Evolutionary conservation across 2,888 invertebrate genomes (phyloP), one percentile per base, ranked within the genome.

Genomic region (Xestia xanthographa): DNA sequence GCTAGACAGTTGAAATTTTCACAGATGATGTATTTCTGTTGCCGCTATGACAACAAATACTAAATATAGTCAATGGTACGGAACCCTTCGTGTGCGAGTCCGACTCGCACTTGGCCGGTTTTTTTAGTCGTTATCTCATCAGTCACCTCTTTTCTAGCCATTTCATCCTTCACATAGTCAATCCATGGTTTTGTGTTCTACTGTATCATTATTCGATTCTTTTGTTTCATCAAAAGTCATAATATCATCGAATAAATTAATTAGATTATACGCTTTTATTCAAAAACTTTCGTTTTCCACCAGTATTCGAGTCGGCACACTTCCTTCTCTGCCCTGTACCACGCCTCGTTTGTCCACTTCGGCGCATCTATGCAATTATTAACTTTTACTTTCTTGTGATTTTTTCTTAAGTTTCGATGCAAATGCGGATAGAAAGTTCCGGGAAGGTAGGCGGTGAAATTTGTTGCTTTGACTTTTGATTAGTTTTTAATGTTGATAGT

Each of bases 321-420:
- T 84, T 82, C 48, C 22, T 50, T 68, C 58, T 63, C 75, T 67
- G 87, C 86, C 87, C 85, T 87, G 81, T 77, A 79, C 84, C 75
- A 78, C 73, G 68, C 77, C 88, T 75, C 75, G 84, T 78, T 75
- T 78, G 87, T 87, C 84, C 80, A 89, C 88, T 88, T 87, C 86
- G 89, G 84, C 88, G 90, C 88, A 89, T 88, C 90, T 91, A 91
- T 91, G 92, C 93, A 93, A 92, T 93, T 93, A 92, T 89, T 82
- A 90, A 94, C 93, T 94, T 94, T 94, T 93, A 93, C 93, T 93
- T 94, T 93, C 89, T 82, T 85, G 80, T 84, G 83, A 78, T 78
- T 85, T 84, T 90, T 90, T 88, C 86, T 87, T 78, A 76, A 80
- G 79, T 86, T 86, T 87, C 80, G 88, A 91, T 90, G 90, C 90